phyloP scores from a whole-genome alignment of 2,888 invertebrate species.

The Nezara viridula region DNA sequence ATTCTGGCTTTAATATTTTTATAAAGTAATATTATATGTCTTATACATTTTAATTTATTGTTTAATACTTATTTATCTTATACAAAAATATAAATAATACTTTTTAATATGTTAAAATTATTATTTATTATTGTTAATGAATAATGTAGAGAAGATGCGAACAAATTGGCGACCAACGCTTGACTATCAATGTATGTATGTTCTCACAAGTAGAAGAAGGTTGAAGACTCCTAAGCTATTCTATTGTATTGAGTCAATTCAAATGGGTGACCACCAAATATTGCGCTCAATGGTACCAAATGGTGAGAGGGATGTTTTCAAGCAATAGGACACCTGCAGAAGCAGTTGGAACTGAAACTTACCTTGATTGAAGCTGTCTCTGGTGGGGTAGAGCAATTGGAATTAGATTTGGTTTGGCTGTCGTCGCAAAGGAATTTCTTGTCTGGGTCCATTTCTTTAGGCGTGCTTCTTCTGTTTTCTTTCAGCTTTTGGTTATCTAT shows the following conservation, averaged over 20 bases:
- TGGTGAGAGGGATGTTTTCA: not conserved
- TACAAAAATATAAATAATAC: too few species aligned
- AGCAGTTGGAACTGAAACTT: slow-evolving; percentile 1
- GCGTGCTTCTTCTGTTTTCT: not conserved
- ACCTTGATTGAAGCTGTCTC: not conserved
- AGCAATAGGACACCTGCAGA: not conserved
- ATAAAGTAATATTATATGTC: too few species aligned
- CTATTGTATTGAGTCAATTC: not conserved
- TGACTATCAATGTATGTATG: too few species aligned
- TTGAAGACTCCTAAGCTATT: too few species aligned
- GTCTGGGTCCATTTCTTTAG: slow-evolving; percentile 25
- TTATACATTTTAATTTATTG: too few species aligned
- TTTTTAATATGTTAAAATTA: too few species aligned
- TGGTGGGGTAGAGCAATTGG: slow-evolving; percentile 4
- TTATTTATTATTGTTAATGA: too few species aligned
- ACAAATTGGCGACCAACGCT: too few species aligned
- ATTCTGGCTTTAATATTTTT: too few species aligned
- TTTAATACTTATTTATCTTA: too few species aligned
- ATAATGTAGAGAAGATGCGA: too few species aligned
- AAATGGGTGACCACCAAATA: not conserved
- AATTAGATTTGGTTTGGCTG: not conserved
- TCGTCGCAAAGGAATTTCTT: slow-evolving; percentile 47
- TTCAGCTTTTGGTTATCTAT: slow-evolving; percentile 21
- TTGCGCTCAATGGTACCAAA: not conserved
- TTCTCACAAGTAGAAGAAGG: too few species aligned